Conservation (phyloP, 37 sponge, comb jelly and placozoan species). For the Axinella damicornis region DNA sequence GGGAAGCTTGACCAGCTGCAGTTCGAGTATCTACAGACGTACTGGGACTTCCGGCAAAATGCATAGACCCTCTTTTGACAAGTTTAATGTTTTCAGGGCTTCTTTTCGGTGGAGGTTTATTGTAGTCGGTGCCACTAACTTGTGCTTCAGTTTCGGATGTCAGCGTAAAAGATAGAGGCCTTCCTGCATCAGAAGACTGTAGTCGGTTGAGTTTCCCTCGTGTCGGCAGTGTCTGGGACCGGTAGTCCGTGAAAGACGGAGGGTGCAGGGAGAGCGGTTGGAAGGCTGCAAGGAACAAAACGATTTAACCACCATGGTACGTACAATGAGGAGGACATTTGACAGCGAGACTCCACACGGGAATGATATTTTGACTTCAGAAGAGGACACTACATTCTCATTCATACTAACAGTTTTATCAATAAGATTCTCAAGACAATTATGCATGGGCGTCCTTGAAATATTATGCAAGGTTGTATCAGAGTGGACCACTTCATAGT, state of each 20-base stretch:
- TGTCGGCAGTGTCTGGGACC: constrained; percentile 21
- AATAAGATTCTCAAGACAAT: too few relatives aligned
- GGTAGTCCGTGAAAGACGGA: constrained; percentile 34
- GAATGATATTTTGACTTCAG: neutral
- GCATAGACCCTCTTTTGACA: neutral
- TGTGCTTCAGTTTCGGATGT: neutral
- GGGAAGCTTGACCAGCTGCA: too few relatives aligned
- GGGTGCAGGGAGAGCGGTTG: constrained; percentile 47
- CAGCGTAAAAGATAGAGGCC: too few relatives aligned
- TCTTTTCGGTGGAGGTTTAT: neutral
- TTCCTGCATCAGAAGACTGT: constrained; percentile 1
- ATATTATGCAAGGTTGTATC: too few relatives aligned
- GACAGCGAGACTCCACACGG: neutral
- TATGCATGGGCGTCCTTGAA: too few relatives aligned
- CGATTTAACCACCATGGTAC: too few relatives aligned
- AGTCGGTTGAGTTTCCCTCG: constrained; percentile 8
- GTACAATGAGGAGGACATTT: neutral
- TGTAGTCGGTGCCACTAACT: neutral
- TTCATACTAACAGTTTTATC: too few relatives aligned
- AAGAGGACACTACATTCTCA: neutral
- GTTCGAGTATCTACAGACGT: too few relatives aligned
- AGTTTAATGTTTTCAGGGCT: constrained; percentile 16
- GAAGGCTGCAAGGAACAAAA: constrained; percentile 35
- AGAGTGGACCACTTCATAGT: too few relatives aligned
- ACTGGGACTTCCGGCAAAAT: too few relatives aligned